A percentile compares a stretch with the other conserved stretches of the same genome.
phyloP scores from a whole-genome alignment of 2,113 vertebrate species.

The Clarias gariepinus region DNA sequence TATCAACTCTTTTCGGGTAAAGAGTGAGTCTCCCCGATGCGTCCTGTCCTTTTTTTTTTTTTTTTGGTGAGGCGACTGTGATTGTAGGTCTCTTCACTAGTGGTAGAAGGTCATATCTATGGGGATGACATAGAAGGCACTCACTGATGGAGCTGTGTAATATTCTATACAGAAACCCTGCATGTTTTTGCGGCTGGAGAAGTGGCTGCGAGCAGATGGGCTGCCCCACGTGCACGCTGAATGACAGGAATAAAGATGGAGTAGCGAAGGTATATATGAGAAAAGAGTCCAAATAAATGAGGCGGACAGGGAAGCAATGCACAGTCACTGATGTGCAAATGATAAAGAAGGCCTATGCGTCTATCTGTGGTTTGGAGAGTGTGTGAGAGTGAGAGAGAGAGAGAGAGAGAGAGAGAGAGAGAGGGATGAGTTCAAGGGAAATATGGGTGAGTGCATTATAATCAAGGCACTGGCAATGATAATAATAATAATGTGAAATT shows the following conservation, averaged over 20 bases:
- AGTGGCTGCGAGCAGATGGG: constrained; percentile 43
- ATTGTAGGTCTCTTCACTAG: constrained; percentile 40
- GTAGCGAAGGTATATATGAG: constrained; percentile 53
- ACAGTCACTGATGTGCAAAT: constrained; percentile 89
- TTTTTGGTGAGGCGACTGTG: constrained; percentile 49
- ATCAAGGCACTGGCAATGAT: constrained; percentile 82
- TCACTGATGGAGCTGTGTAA: constrained; percentile 50
- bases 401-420: constrained; percentile 52
- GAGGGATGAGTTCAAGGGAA: constrained; percentile 56
- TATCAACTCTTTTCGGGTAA: constrained; percentile 86
- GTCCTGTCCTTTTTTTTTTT: constrained; percentile 57
- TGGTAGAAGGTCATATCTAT: constrained; percentile 35
- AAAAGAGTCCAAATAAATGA: constrained; percentile 77
- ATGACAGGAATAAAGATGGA: constrained; percentile 66
- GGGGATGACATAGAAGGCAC: constrained; percentile 28
- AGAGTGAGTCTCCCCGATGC: constrained; percentile 88
- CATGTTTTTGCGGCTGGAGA: constrained; percentile 45
- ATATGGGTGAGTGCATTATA: constrained; percentile 76
- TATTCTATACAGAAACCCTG: constrained; percentile 51
- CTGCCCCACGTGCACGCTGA: constrained; percentile 42
- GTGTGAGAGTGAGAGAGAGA: constrained; percentile 48
- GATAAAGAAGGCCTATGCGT: constrained; percentile 85
- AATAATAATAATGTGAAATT: constrained; percentile 92
- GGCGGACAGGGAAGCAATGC: constrained; percentile 73
- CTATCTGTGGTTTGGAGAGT: constrained; percentile 71